These are phyloP conservation scores for Temnothorax longispinosus DNA, from an alignment of 1,140 invertebrate species.

Conservation along the genomic window DNA sequence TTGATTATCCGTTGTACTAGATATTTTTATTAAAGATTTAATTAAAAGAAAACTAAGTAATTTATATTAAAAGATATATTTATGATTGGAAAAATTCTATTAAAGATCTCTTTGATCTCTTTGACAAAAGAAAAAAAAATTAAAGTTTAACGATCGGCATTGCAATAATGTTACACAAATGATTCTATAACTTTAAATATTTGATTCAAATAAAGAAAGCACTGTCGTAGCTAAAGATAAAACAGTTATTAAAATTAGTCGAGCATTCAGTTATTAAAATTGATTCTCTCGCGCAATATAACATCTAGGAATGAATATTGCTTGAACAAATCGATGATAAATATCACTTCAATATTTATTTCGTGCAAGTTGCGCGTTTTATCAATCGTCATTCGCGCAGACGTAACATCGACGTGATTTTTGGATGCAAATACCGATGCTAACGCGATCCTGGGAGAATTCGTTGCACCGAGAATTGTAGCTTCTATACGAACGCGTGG, in stretches of 20 bases:
- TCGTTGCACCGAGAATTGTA: constrained; percentile 28
- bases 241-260: not conserved
- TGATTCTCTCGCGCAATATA: not conserved
- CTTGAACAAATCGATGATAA: constrained; percentile 12
- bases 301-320: not conserved
- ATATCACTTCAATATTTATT: constrained; percentile 55
- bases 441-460: constrained; percentile 47
- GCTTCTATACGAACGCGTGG: constrained; percentile 54
- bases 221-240: not conserved
- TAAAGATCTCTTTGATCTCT: not conserved
- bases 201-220: not conserved
- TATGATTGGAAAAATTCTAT: not conserved
- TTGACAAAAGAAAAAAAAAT: not conserved
- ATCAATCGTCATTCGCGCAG: constrained; percentile 67
- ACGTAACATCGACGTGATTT: constrained; percentile 63
- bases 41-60: not conserved
- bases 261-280: not conserved
- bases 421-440: constrained; percentile 41
- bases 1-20: not conserved
- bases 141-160: not conserved
- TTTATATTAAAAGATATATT: not conserved
- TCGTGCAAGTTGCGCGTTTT: constrained; percentile 5
- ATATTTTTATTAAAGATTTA: not conserved
- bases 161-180: not conserved
- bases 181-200: not conserved